Conservation (phyloP, 53 echinoderm and acorn worm genomes). For the Luidia sarsii region DNA sequence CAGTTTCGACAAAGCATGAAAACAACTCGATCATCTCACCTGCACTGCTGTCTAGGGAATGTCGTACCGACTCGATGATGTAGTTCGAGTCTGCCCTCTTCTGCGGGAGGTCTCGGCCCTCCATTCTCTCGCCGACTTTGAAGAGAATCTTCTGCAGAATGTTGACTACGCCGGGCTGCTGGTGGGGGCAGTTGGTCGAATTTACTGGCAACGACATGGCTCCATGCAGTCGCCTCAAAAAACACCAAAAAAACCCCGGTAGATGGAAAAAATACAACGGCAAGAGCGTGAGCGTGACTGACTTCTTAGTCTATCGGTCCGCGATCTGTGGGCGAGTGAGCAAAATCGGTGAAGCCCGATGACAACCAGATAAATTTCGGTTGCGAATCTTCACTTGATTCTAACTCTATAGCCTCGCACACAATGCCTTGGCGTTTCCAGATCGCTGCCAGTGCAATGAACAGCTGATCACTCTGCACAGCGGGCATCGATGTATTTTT, state of each 20-base stretch:
- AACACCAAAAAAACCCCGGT: too few relatives aligned
- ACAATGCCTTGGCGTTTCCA: too few relatives aligned
- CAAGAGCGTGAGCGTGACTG: too few relatives aligned
- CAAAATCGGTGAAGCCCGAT: too few relatives aligned
- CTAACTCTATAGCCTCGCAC: too few relatives aligned
- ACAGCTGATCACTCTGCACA: conserved; percentile 18
- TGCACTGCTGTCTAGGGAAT: neutral
- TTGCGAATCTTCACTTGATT: too few relatives aligned
- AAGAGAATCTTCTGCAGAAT: conserved; percentile 49
- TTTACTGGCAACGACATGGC: conserved; percentile 39
- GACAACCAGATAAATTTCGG: too few relatives aligned
- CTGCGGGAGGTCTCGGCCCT: neutral
- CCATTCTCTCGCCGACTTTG: conserved; percentile 45
- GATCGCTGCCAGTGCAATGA: neutral
- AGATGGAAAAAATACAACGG: too few relatives aligned
- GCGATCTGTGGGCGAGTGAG: too few relatives aligned
- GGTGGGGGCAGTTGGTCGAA: neutral
- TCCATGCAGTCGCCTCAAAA: conserved; percentile 19
- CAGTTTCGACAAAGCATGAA: too few relatives aligned
- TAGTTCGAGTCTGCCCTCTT: conserved; percentile 30
- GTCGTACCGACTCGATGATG: conserved; percentile 42
- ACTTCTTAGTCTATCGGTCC: too few relatives aligned
- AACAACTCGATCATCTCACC: too few relatives aligned
- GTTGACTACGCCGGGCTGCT: conserved; percentile 13
- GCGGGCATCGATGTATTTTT: neutral